Percentiles rank a stretch among this genome's conserved stretches.
Conservation (phyloP, 2,888 invertebrate genomes). For the Tetragonisca angustula region DNA sequence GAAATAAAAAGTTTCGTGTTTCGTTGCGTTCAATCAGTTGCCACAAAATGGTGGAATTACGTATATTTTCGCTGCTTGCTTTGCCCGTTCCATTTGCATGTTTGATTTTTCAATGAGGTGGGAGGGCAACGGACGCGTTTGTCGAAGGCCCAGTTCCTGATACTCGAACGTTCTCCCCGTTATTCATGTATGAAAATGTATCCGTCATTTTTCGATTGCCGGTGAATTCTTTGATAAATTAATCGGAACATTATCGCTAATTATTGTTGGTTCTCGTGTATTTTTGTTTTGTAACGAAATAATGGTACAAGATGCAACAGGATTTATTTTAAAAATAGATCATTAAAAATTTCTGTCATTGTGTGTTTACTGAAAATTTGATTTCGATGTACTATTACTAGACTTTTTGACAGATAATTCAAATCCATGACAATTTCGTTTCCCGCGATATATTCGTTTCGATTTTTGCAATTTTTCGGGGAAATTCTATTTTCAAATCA, state of each 20-base stretch:
- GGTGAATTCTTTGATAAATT: not conserved
- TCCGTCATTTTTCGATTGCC: not conserved
- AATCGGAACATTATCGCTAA: too few species aligned
- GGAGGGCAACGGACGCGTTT: constrained; percentile 10
- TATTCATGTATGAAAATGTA: constrained; percentile 1
- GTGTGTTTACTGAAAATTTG: not conserved
- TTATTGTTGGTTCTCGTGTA: not conserved
- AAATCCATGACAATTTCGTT: too few species aligned
- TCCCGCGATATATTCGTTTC: too few species aligned
- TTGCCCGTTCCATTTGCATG: not conserved
- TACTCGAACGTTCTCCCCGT: not conserved
- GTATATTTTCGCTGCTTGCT: not conserved
- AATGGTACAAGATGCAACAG: not conserved
- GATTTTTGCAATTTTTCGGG: too few species aligned
- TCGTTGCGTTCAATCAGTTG: not conserved
- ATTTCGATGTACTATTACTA: not conserved
- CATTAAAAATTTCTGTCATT: too few species aligned
- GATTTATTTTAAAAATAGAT: not conserved
- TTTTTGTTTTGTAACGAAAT: not conserved
- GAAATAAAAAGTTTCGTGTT: not conserved
- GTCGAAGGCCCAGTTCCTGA: not conserved
- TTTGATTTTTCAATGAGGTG: not conserved
- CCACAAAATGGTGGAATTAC: not conserved
- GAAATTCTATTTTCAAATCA: too few species aligned
- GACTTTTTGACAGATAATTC: too few species aligned